Conservation (phyloP, 2,797 vertebrate species). For the Lepilemur septentrionalis region DNA sequence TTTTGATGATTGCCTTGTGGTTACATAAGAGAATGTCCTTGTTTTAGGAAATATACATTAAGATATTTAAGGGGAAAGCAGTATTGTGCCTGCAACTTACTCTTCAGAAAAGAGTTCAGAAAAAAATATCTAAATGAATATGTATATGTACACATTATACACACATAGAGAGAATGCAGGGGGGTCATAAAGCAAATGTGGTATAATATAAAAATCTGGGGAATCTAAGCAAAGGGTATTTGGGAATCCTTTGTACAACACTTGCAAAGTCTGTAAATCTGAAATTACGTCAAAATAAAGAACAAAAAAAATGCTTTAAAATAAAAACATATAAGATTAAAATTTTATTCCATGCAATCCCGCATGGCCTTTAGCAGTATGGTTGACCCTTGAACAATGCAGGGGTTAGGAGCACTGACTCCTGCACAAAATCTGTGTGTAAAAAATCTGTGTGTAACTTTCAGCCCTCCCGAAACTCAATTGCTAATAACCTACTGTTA, state of each 20-base stretch:
- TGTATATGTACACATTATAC: background rate
- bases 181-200: background rate
- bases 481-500: background rate
- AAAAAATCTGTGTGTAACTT: background rate
- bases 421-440: background rate
- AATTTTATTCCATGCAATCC: background rate
- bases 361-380: background rate
- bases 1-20: background rate
- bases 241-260: background rate
- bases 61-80: background rate
- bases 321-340: slow-evolving; percentile 21
- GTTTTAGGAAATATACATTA: background rate
- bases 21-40: background rate
- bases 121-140: background rate
- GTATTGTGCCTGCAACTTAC: background rate
- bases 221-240: background rate
- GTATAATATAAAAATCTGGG: background rate
- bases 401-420: background rate
- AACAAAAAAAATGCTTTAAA: slow-evolving; percentile 19
- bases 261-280: background rate
- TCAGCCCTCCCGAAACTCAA: background rate
- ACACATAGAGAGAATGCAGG: background rate
- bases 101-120: slow-evolving; percentile 25
- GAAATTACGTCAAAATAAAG: slow-evolving; percentile 4
- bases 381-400: background rate